These are phyloP conservation scores for Apteryx mantelli DNA, from an alignment of 2,113 vertebrate species.

Conservation along the genomic window DNA sequence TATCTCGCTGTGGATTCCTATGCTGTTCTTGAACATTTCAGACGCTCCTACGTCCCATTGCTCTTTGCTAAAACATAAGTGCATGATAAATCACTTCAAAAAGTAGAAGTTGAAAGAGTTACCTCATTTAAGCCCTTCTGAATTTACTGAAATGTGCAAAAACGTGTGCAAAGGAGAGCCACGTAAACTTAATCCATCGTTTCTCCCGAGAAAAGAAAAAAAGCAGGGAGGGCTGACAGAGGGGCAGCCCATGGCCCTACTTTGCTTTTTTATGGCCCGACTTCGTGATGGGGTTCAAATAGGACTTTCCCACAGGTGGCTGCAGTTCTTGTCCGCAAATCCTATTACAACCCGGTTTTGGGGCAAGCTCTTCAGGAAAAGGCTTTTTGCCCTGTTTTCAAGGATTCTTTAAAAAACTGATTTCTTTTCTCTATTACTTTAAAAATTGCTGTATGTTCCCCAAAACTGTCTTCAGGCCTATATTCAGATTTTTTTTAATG, in stretches of 20 bases:
- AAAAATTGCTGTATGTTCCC: background rate
- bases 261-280: background rate
- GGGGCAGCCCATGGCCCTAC: background rate
- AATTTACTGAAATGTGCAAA: background rate
- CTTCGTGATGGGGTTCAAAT: background rate
- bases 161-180: background rate
- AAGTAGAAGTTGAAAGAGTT: background rate
- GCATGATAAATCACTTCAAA: background rate
- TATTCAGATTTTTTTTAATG: background rate
- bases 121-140: background rate
- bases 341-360: background rate
- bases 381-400: background rate
- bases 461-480: background rate
- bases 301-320: background rate
- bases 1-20: background rate
- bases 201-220: background rate
- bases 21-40: background rate
- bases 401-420: background rate
- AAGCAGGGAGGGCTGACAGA: too few species aligned
- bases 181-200: background rate
- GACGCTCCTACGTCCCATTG: background rate
- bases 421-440: background rate
- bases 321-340: background rate
- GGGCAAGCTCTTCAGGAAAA: background rate
- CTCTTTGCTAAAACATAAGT: background rate